phyloP scores from a whole-genome alignment of 2,888 invertebrate genomes.

The Lycophotia porphyrea region DNA sequence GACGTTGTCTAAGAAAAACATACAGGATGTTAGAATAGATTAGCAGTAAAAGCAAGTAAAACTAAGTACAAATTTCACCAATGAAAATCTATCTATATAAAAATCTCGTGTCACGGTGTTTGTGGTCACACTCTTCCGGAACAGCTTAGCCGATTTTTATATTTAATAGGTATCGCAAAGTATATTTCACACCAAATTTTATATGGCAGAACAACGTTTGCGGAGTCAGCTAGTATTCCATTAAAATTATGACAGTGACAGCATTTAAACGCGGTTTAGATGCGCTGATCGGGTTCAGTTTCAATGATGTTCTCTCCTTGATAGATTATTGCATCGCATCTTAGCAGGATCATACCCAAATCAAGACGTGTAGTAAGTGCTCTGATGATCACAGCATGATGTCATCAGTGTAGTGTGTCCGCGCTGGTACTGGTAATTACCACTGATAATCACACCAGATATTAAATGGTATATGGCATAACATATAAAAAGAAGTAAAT shows the following conservation, averaged over 20 bases:
- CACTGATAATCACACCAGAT: slow-evolving; percentile 14
- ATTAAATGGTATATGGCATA: slow-evolving; percentile 1
- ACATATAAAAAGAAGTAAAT: background rate
- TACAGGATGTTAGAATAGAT: background rate
- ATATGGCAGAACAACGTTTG: no score
- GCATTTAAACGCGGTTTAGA: background rate
- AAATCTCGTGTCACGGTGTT: no score
- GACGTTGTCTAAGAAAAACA: background rate
- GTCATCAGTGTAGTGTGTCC: slow-evolving; percentile 22
- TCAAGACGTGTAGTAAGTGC: slow-evolving; percentile 10
- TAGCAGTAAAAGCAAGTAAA: no score
- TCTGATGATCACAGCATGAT: slow-evolving; percentile 35
- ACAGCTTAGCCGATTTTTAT: no score
- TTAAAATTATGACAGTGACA: no score
- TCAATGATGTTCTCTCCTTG: background rate
- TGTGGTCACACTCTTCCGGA: no score
- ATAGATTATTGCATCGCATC: background rate
- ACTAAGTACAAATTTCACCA: background rate
- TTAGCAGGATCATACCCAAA: slow-evolving; percentile 15
- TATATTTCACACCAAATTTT: no score
- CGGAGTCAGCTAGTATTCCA: no score
- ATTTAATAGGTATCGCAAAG: no score
- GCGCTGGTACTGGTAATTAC: background rate
- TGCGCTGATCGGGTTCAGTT: background rate
- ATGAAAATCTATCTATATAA: no score